Evolutionary conservation across 2,888 invertebrate species (phyloP), one percentile per base, ranked within the genome.

Genomic region (Pterostichus madidus): DNA sequence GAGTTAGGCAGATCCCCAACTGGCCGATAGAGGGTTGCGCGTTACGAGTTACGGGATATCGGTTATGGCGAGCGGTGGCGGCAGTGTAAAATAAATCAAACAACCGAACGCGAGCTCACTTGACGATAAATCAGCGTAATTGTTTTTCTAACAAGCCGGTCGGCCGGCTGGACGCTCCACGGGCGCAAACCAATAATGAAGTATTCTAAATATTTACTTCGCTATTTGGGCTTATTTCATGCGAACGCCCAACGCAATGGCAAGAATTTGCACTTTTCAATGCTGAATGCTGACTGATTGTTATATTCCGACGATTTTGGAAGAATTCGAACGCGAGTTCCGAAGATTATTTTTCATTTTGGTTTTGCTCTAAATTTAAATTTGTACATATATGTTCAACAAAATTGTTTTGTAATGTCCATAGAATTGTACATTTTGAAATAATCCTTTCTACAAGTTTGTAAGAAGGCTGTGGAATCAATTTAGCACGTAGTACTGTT

Each of bases 61-160:
- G 68, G 68, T 64, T 64, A 15, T 44, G 44, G 11, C 56, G 56
- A 15, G 1, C 44, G 53, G 80, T 59, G 32, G 7, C 53, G 59
- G 59, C 39, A 17, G 77, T 15, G 59, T 39, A 59, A 52, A 71
- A 80, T 80, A 80, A 80, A 80, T 80, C 80, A 80, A 80, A 80
- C 56, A 56, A 53, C 77, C 53, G 56, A 80, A 80, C 68, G 52
- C 59, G 68, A 17, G 39, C 32, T 31, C 71, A 71, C 80, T 80
- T 80, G 80, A 53, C 84, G 84, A 85, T 85, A 85, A 86, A 84
- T 85, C 84, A 84, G 83, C 84, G 84, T 85, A 85, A 86, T 86
- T 86, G 86, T 86, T 86, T 85, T 86, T 86, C 86, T 84, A 86
- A 86, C 86, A 85, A 84, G 85, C 85, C 84, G 84, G 84, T 85